Conservation (phyloP, 2,113 vertebrate species). For the Ammodytes marinus region DNA sequence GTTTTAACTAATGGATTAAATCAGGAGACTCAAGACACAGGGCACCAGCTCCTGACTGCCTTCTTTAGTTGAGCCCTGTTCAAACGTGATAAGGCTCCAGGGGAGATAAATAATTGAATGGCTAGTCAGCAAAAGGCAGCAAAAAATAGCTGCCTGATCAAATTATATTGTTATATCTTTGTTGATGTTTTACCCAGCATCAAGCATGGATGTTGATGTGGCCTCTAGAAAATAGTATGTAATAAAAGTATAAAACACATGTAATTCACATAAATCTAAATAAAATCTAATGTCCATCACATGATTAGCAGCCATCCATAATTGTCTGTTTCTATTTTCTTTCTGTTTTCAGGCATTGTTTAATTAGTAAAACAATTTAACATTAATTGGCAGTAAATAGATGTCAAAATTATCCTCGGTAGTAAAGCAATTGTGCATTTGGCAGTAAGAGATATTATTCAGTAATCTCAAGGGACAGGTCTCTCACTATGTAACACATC, state of each 20-base stretch:
- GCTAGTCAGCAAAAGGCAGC: constrained; percentile 17
- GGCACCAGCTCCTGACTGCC: not conserved
- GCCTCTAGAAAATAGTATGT: not conserved
- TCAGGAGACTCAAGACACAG: not conserved
- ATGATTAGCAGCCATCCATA: not conserved
- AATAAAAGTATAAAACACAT: not conserved
- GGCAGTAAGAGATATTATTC: constrained; percentile 9
- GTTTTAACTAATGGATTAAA: constrained; percentile 3
- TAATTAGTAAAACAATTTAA: constrained; percentile 33
- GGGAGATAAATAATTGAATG: constrained; percentile 31
- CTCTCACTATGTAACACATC: constrained; percentile 56
- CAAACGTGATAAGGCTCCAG: not conserved
- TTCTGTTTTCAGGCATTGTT: constrained; percentile 20
- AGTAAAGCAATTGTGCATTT: constrained; percentile 35
- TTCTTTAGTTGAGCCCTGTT: not conserved
- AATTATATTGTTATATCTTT: constrained; percentile 1
- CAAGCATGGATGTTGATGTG: not conserved
- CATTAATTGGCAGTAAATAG: constrained; percentile 29
- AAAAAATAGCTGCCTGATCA: constrained; percentile 21
- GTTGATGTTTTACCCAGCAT: not conserved
- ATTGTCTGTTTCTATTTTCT: not conserved
- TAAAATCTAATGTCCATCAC: not conserved
- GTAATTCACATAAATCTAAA: no score
- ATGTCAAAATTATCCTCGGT: constrained; percentile 12
- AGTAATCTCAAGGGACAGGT: constrained; percentile 42